Percentiles rank a stretch among this genome's conserved stretches.
Conservation (phyloP, 2,888 invertebrate species). For the Metacarcinus magister region DNA sequence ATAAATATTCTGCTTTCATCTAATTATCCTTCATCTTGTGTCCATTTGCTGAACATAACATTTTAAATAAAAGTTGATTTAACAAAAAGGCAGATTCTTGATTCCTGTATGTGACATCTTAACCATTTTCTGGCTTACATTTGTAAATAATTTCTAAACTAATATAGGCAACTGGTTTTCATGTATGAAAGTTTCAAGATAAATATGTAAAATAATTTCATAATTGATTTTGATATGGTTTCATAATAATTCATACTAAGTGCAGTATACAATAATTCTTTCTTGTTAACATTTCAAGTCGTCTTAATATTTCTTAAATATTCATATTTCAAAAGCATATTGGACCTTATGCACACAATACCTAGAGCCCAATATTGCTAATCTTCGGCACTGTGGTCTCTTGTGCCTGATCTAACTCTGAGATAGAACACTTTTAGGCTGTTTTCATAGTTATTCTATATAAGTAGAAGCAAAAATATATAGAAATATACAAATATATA, state of each 20-base stretch:
- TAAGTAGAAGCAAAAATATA: constrained; percentile 55
- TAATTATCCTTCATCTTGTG: constrained; percentile 14
- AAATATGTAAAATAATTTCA: constrained; percentile 46
- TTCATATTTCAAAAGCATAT: constrained; percentile 44
- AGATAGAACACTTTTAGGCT: constrained; percentile 66
- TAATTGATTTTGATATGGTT: constrained; percentile 49
- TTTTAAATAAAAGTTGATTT: constrained; percentile 51
- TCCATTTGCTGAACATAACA: constrained; percentile 1
- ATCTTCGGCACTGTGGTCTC: constrained; percentile 61
- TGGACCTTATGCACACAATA: constrained; percentile 54
- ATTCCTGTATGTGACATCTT: constrained; percentile 6
- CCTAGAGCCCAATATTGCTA: constrained; percentile 69
- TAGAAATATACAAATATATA: constrained; percentile 50
- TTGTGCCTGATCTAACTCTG: constrained; percentile 64
- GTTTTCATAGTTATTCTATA: constrained; percentile 64
- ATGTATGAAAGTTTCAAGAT: constrained; percentile 30
- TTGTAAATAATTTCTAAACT: constrained; percentile 32
- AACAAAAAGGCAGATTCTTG: constrained; percentile 49
- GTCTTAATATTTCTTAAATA: not conserved
- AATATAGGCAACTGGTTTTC: constrained; percentile 9
- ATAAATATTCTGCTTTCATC: constrained; percentile 37
- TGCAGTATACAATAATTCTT: not conserved
- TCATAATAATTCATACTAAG: constrained; percentile 3
- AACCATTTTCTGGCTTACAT: not conserved
- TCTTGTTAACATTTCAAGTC: not conserved